Percentiles rank a stretch among this genome's conserved stretches.
Evolutionary conservation across 2,113 vertebrate species (phyloP).

Genomic region (Conger conger): DNA sequence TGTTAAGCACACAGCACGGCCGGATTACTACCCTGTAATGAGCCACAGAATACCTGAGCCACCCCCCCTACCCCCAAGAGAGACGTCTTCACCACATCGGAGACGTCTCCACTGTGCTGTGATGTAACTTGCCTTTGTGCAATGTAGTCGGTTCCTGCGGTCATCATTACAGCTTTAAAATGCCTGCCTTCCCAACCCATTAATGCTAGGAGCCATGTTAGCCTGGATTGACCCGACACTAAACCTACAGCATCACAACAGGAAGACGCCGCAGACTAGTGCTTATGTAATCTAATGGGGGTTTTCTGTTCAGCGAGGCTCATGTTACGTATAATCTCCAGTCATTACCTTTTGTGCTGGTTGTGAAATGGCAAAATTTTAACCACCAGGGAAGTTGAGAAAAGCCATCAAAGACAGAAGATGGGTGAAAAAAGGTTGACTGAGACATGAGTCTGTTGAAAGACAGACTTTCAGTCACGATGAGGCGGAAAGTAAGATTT

Average conservation of each 20-base stretch:
- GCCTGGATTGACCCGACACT: not conserved
- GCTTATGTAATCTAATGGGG: not conserved
- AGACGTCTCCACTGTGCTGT: too few species aligned
- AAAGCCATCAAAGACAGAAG: not conserved
- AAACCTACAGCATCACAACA: not conserved
- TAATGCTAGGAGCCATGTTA: not conserved
- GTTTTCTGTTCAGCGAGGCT: not conserved
- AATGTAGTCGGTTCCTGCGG: not conserved
- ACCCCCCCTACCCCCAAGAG: not conserved
- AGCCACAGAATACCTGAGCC: constrained; percentile 24
- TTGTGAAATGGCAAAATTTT: not conserved
- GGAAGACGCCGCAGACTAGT: not conserved
- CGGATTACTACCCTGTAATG: constrained; percentile 41
- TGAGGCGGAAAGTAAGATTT: not conserved
- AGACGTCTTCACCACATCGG: not conserved
- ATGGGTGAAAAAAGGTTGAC: not conserved
- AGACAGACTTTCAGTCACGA: not conserved
- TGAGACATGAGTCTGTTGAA: not conserved
- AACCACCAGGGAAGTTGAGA: too few species aligned
- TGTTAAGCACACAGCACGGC: constrained; percentile 36
- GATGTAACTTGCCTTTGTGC: not conserved
- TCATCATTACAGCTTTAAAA: not conserved
- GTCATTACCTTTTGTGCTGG: not conserved
- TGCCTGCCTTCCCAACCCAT: not conserved
- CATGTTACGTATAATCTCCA: not conserved